Percentiles rank a stretch among this genome's conserved stretches.
Evolutionary conservation across 2,113 vertebrate species (phyloP).

Genomic region (Chrysochloris asiatica): DNA sequence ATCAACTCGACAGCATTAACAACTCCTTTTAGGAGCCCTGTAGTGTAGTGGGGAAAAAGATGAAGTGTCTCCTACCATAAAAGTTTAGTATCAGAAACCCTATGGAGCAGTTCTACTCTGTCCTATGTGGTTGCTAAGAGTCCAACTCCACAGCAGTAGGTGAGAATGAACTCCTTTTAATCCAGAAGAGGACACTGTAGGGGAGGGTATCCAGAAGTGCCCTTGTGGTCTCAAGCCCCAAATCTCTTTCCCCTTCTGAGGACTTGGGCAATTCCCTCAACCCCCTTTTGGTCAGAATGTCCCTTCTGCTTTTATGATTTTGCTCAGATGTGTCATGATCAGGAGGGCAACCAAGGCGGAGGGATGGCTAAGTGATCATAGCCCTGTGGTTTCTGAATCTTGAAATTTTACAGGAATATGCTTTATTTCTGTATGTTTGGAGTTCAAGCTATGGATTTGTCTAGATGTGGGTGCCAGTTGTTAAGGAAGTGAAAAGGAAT

Average conservation of each 20-base stretch:
- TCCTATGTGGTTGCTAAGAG: too few species aligned
- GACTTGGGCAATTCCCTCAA: not conserved
- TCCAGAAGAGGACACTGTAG: not conserved
- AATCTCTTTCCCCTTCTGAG: not conserved
- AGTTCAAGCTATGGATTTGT: slow-evolving; percentile 5
- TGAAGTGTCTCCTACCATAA: too few species aligned
- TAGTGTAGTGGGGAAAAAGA: too few species aligned
- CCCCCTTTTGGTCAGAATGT: not conserved
- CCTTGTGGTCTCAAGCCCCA: not conserved
- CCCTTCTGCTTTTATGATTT: slow-evolving; percentile 9
- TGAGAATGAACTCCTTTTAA: slow-evolving; percentile 9
- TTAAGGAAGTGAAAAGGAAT: slow-evolving; percentile 33
- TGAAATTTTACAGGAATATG: slow-evolving; percentile 29
- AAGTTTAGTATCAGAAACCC: too few species aligned
- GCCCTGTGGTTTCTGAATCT: slow-evolving; percentile 48
- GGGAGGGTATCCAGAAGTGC: not conserved
- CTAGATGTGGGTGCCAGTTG: not conserved
- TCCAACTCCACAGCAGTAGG: too few species aligned
- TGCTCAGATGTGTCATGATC: slow-evolving; percentile 68
- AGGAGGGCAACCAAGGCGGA: slow-evolving; percentile 49
- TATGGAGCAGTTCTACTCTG: too few species aligned
- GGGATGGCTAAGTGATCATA: not conserved
- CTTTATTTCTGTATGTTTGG: slow-evolving; percentile 6
- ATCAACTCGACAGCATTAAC: too few species aligned
- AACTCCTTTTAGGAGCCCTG: not conserved